phyloP scores from a whole-genome alignment of 2,888 invertebrate species.

The Stenodera caucasica region DNA sequence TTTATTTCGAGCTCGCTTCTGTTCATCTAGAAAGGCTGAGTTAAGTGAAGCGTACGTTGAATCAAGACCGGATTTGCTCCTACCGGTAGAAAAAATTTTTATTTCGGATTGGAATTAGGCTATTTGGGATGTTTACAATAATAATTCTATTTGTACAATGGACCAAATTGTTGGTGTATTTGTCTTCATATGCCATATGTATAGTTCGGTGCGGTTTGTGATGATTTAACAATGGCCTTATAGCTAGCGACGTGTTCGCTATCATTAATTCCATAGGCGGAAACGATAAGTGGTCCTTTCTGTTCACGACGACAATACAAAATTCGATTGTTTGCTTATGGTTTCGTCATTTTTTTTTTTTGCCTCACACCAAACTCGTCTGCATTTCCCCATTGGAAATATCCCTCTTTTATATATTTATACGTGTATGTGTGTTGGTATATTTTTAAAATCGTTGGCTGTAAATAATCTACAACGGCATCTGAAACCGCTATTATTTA shows the following conservation, averaged over 20 bases:
- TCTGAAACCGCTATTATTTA: conserved; percentile 30
- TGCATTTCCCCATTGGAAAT: not conserved
- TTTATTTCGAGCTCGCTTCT: not conserved
- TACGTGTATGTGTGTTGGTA: not conserved
- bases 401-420: not conserved
- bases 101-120: not conserved
- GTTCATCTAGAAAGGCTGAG: not conserved
- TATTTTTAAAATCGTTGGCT: conserved; percentile 29
- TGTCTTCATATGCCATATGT: not conserved
- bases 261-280: conserved; percentile 2
- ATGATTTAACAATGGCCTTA: not conserved
- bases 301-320: conserved; percentile 23
- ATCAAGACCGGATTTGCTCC: too few species aligned
- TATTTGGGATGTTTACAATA: too few species aligned
- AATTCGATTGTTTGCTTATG: conserved; percentile 28
- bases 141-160: not conserved
- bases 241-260: not conserved
- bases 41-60: not conserved
- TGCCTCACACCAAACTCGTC: not conserved
- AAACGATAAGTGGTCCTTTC: conserved; percentile 25
- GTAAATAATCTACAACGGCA: conserved; percentile 31
- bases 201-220: not conserved
- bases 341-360: not conserved
- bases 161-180: not conserved
- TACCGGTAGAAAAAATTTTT: too few species aligned